These are phyloP conservation scores for Apamea crenata DNA, from an alignment of 2,888 invertebrate species.

Conservation along the genomic window DNA sequence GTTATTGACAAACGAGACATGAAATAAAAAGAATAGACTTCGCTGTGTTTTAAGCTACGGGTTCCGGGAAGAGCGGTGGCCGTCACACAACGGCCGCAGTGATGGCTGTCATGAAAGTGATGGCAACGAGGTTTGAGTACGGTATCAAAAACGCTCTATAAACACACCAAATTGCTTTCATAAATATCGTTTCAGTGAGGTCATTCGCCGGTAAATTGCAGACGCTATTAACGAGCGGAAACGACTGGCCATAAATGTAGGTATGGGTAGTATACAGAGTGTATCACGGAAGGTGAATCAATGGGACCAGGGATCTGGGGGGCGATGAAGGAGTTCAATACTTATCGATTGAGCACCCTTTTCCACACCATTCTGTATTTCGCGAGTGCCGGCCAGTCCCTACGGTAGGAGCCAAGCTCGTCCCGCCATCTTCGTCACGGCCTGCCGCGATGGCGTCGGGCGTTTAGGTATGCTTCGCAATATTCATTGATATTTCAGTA, in stretches of 20 bases:
- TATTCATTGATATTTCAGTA: no score
- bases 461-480: no score
- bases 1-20: constrained; percentile 51
- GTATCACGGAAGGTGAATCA: background rate
- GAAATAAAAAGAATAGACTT: constrained; percentile 2
- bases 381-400: no score
- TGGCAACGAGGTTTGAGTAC: background rate
- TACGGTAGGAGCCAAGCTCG: no score
- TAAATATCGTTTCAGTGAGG: background rate
- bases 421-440: no score
- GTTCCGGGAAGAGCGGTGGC: background rate
- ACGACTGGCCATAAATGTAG: background rate
- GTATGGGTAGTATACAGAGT: no score
- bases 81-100: background rate
- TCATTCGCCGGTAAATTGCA: background rate
- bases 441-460: no score
- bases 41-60: background rate
- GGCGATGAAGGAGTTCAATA: background rate
- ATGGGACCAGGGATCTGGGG: no score
- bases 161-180: background rate
- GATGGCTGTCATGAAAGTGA: background rate
- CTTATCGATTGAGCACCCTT: background rate
- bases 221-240: background rate
- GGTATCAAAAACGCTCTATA: background rate
- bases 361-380: no score